Evolutionary conservation across 2,888 invertebrate species (phyloP), one percentile per base, ranked within the genome.

Genomic region (Himalopsyche anomala): DNA sequence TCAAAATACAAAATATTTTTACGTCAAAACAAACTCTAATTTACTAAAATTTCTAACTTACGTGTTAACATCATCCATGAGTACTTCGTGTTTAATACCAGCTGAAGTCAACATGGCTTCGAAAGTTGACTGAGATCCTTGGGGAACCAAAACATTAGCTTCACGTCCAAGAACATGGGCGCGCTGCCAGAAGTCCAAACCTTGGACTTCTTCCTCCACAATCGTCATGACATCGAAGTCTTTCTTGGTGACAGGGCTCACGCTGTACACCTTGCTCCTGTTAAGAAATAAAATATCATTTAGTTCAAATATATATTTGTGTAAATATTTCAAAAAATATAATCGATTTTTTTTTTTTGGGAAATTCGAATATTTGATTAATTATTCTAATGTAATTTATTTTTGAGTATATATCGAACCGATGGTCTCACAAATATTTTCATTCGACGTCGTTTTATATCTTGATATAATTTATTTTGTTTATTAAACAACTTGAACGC

Each of bases 21-120:
- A n/a, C 79, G 45, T 55, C n/a, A 40, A 51, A 55, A 28, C 28
- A 1, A 28, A 28, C 28, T 28, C 11, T 15, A n/a, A 19, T 36
- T 38, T 28, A 9, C 12, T 19, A 12, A 51, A 5, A 82, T 12
- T 74, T 81, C 5, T 12, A 51, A 91, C 91, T 91, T 90, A 94
- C 94, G 89, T 89, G 89, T 93, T 92, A 0, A 94, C 91, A 90
- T 95, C 91, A 4, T 92, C 91, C 42, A 92, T 90, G 84, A 92
- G 91, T 4, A 94, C 89, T 69, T 90, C 90, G 89, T 92, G 92
- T 0, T 89, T 80, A 79, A 95, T 92, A 0, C 90, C 90, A 12
- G 91, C 89, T 0, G 89, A 88, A 0, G 90, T 89, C 56, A 94
- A 89, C 0, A 90, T 89, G 4, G 89, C 89, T 17, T 90, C 88